Percentiles rank a stretch among this genome's conserved stretches.
These are phyloP conservation scores for Oligia strigilis DNA, from an alignment of 2,888 invertebrate genomes.

Conservation along the genomic window DNA sequence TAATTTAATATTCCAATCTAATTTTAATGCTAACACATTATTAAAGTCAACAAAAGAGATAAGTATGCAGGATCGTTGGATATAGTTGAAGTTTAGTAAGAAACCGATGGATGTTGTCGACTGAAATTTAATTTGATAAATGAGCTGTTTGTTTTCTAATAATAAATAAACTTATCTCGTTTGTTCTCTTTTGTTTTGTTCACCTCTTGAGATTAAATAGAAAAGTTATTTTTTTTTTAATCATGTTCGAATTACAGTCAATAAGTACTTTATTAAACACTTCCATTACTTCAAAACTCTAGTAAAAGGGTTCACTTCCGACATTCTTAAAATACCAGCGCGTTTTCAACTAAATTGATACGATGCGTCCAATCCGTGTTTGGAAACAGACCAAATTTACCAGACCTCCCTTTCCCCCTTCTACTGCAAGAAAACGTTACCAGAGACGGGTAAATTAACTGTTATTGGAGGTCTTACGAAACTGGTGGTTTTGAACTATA, in stretches of 20 bases:
- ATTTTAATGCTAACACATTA: not conserved
- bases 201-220: not conserved
- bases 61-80: no score
- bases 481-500: conserved; percentile 65
- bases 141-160: no score
- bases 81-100: no score
- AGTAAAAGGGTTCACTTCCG: conserved; percentile 70
- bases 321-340: conserved; percentile 79
- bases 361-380: conserved; percentile 75
- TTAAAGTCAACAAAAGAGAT: not conserved
- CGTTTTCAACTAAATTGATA: conserved; percentile 79
- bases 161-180: no score
- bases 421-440: not conserved
- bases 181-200: no score
- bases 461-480: conserved; percentile 58
- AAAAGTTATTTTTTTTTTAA: not conserved
- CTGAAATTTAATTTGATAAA: no score
- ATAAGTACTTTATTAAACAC: conserved; percentile 26
- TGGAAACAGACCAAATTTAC: conserved; percentile 60
- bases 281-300: conserved; percentile 14
- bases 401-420: conserved; percentile 53
- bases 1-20: no score
- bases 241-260: not conserved
- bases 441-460: conserved; percentile 34
- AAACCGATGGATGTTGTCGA: no score